These are phyloP conservation scores for Escarpia spicata DNA, from an alignment of 2,888 invertebrate genomes.

Conservation along the genomic window DNA sequence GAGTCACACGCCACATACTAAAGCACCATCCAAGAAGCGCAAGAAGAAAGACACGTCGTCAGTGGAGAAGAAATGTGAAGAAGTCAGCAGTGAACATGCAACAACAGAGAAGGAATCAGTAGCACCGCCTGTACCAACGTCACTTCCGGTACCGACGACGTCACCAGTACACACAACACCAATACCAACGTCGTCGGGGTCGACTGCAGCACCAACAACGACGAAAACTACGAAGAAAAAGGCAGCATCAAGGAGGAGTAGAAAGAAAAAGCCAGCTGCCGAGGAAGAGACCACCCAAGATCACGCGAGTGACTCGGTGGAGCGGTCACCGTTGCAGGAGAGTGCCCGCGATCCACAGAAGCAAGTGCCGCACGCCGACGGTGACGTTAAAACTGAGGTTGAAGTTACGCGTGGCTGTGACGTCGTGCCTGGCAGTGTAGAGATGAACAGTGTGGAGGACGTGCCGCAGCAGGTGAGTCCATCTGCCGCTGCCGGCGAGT, in stretches of 20 bases:
- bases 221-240: slow-evolving; percentile 26
- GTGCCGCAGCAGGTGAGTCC: neutral
- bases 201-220: neutral
- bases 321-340: neutral
- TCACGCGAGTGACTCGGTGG: neutral
- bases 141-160: neutral
- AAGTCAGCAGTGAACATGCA: neutral
- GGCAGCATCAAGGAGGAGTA: slow-evolving; percentile 19
- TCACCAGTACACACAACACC: neutral
- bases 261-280: slow-evolving; percentile 25
- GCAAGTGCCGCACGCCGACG: neutral
- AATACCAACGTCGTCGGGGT: neutral
- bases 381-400: neutral
- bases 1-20: neutral
- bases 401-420: neutral
- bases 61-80: slow-evolving; percentile 27
- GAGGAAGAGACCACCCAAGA: slow-evolving; percentile 35
- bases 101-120: neutral
- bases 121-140: neutral
- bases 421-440: neutral
- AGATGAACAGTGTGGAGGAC: neutral
- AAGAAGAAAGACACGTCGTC: slow-evolving; percentile 25
- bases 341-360: neutral
- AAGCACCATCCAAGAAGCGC: slow-evolving; percentile 25
- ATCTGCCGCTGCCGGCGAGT: neutral